phyloP scores from a whole-genome alignment of 2,113 vertebrate genomes.

The Anthoscopus minutus region DNA sequence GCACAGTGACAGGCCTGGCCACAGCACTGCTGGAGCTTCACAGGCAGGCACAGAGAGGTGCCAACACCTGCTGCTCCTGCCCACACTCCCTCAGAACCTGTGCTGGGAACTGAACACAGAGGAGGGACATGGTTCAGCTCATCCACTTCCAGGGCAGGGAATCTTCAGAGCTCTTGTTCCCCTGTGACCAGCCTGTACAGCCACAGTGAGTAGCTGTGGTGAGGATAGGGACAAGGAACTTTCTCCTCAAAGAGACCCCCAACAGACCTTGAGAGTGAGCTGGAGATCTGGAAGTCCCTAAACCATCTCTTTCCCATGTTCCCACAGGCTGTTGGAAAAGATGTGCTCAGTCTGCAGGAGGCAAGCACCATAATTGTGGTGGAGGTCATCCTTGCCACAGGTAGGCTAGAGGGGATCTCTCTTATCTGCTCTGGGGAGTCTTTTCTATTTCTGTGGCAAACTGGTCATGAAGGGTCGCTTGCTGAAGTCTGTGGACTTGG shows the following conservation, averaged over 20 bases:
- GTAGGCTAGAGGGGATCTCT: not conserved
- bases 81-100: not conserved
- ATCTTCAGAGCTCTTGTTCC: not conserved
- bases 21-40: not conserved
- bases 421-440: not conserved
- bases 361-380: constrained; percentile 20
- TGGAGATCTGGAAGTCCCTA: not conserved
- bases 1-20: not conserved
- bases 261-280: not conserved
- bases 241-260: not conserved
- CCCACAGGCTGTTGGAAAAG: constrained; percentile 32
- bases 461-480: not conserved
- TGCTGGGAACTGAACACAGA: not conserved
- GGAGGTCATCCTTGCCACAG: not conserved
- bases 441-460: not conserved
- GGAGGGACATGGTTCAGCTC: not conserved
- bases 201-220: not conserved
- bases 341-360: constrained; percentile 6
- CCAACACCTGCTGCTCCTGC: not conserved
- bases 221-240: not conserved
- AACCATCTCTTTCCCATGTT: not conserved
- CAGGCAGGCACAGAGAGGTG: not conserved
- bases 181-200: not conserved
- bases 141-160: not conserved
- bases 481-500: not conserved